These are phyloP conservation scores for Sebastes oblongus DNA, from an alignment of 2,797 vertebrate genomes.

Conservation along the genomic window DNA sequence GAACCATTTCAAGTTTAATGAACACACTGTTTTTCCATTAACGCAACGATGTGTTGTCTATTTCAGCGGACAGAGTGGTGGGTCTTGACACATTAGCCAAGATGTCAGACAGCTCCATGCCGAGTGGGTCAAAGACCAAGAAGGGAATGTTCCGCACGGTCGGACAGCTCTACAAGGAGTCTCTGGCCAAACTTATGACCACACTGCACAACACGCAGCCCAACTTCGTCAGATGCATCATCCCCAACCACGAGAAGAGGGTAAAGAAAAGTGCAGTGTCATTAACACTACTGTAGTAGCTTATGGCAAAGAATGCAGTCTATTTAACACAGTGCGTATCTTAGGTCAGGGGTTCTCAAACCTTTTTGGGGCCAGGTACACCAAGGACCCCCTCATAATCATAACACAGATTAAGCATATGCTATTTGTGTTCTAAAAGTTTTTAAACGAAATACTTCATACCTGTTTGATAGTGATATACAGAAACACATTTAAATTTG, in stretches of 20 bases:
- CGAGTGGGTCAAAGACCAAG: constrained; percentile 93
- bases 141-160: constrained; percentile 99
- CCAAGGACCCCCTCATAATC: no score
- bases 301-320: background rate
- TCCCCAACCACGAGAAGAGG: constrained; percentile 97
- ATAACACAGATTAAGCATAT: no score
- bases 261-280: constrained; percentile 68
- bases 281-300: background rate
- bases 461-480: no score
- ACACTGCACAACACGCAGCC: constrained; percentile 96
- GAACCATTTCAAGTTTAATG: background rate
- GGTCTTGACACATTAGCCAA: constrained; percentile 96
- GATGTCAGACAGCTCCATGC: constrained; percentile 92
- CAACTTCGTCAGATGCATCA: constrained; percentile 98
- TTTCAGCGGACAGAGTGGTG: constrained; percentile 93
- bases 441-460: no score
- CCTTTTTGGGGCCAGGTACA: no score
- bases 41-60: background rate
- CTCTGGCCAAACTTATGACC: constrained; percentile 96
- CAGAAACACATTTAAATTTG: no score
- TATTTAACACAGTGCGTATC: background rate
- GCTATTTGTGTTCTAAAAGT: no score
- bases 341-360: background rate
- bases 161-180: constrained; percentile 97
- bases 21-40: background rate